Conservation (phyloP, 2,113 vertebrate species). For the Triplophysa dalaica region DNA sequence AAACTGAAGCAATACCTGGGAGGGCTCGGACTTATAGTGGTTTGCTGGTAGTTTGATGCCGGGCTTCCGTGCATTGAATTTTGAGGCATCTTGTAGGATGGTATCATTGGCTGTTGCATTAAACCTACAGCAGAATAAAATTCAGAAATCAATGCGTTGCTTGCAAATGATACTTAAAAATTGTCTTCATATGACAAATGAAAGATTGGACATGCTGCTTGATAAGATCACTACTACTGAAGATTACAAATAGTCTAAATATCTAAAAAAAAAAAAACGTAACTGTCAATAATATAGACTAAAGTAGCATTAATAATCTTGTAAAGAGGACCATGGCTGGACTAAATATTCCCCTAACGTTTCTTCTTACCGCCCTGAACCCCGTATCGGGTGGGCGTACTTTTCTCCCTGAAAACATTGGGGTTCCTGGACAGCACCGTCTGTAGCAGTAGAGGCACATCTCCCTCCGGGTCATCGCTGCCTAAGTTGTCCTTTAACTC, state of each 20-base stretch:
- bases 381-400: slow-evolving; percentile 82
- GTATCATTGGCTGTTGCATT: slow-evolving; percentile 84
- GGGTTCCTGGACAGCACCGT: slow-evolving; percentile 93
- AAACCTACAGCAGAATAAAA: slow-evolving; percentile 76
- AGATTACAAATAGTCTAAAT: not conserved
- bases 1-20: slow-evolving; percentile 81
- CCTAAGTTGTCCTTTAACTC: slow-evolving; percentile 98
- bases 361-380: slow-evolving; percentile 80
- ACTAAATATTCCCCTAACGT: slow-evolving; percentile 50
- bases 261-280: no score
- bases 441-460: slow-evolving; percentile 94
- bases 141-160: not conserved
- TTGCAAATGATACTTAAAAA: not conserved
- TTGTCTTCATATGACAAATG: not conserved
- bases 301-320: slow-evolving; percentile 10
- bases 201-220: not conserved
- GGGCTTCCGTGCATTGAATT: slow-evolving; percentile 98
- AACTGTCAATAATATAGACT: not conserved
- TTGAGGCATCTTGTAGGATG: slow-evolving; percentile 94
- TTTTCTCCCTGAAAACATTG: slow-evolving; percentile 99
- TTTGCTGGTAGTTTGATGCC: slow-evolving; percentile 95
- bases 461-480: slow-evolving; percentile 97
- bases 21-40: slow-evolving; percentile 93
- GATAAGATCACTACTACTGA: not conserved
- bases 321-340: slow-evolving; percentile 16